These are phyloP conservation scores for Gila robusta DNA, from an alignment of 2,797 vertebrate species.

Conservation along the genomic window DNA sequence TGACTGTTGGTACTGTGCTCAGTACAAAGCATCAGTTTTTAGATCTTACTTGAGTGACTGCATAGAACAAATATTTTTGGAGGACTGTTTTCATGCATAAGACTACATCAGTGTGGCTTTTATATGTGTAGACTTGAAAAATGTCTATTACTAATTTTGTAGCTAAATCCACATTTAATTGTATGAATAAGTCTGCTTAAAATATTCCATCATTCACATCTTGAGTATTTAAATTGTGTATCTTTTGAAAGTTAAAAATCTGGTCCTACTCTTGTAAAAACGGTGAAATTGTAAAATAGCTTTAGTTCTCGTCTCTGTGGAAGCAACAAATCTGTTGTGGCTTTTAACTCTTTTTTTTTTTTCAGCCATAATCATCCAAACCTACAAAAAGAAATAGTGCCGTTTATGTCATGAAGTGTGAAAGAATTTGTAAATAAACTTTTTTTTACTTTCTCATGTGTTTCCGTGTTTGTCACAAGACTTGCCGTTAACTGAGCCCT, in stretches of 20 bases:
- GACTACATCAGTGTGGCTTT: neutral
- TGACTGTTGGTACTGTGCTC: neutral
- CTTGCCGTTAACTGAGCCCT: conserved; percentile 3
- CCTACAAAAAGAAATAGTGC: conserved; percentile 15
- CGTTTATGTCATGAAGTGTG: conserved; percentile 43
- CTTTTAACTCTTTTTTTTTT: neutral
- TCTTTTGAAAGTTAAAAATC: conserved; percentile 30
- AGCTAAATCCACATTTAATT: conserved; percentile 25
- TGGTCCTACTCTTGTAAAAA: conserved; percentile 47
- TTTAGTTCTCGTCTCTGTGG: conserved; percentile 38
- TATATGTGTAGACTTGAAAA: neutral
- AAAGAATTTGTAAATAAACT: conserved; percentile 61
- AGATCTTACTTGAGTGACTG: neutral
- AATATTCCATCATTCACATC: neutral
- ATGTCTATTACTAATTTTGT: conserved; percentile 16
- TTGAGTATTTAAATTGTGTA: neutral
- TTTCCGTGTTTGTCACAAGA: conserved; percentile 13
- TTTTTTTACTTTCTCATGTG: conserved; percentile 35
- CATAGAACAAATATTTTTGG: neutral
- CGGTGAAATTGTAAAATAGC: conserved; percentile 54
- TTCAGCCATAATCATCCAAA: neutral
- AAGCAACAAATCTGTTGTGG: conserved; percentile 6
- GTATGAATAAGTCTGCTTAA: conserved; percentile 10
- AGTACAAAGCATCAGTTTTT: neutral
- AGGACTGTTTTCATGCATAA: neutral